These are phyloP conservation scores for Pygoscelis adeliae DNA, from an alignment of 2,113 vertebrate species.

Conservation along the genomic window DNA sequence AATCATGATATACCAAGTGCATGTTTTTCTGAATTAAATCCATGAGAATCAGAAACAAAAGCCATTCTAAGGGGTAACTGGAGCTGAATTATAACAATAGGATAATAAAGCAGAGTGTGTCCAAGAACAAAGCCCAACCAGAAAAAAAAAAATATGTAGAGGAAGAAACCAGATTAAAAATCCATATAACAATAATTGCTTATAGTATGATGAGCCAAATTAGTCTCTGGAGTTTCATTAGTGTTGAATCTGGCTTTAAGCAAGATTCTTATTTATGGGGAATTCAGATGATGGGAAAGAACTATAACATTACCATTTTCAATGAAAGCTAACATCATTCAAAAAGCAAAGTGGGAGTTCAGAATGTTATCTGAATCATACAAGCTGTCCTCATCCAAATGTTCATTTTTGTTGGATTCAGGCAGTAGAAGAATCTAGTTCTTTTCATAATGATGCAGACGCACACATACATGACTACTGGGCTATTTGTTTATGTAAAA, in stretches of 20 bases:
- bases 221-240: not conserved
- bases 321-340: not conserved
- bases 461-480: not conserved
- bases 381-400: not conserved
- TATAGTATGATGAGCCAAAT: not conserved
- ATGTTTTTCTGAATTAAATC: not conserved
- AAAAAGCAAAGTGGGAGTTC: not conserved
- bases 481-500: not conserved
- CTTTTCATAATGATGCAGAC: not conserved
- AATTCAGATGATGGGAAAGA: not conserved
- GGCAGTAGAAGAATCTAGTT: not conserved
- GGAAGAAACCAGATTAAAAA: slow-evolving; percentile 2
- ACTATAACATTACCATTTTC: not conserved
- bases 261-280: not conserved
- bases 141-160: not conserved
- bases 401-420: not conserved
- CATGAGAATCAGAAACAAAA: not conserved
- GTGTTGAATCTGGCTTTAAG: not conserved
- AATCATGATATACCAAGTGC: not conserved
- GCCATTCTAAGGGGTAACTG: not conserved
- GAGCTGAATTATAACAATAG: not conserved
- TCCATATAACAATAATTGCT: not conserved
- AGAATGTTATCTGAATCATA: not conserved
- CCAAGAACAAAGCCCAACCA: not conserved
- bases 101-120: not conserved